phyloP scores from a whole-genome alignment of 2,888 invertebrate genomes.

The Apomyelois bistriatella region DNA sequence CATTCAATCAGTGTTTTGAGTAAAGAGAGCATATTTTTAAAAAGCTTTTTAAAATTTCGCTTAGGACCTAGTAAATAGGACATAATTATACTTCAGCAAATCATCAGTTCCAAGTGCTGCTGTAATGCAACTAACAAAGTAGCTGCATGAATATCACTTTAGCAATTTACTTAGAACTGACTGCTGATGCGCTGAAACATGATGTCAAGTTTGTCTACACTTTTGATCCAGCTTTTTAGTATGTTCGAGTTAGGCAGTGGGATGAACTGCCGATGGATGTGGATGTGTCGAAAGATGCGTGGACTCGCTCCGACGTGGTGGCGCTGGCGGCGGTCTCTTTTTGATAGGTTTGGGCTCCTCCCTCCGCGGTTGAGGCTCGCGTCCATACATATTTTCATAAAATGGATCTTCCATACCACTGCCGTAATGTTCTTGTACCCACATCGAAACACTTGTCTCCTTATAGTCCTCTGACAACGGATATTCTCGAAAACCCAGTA shows the following conservation, averaged over 20 bases:
- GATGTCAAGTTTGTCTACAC: neutral
- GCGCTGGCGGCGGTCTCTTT: slow-evolving; percentile 91
- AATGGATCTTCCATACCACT: slow-evolving; percentile 78
- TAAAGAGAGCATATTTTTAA: slow-evolving; percentile 9
- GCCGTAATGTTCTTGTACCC: slow-evolving; percentile 94
- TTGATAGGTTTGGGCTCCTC: slow-evolving; percentile 58
- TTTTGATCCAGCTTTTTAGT: neutral
- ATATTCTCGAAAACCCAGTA: slow-evolving; percentile 92
- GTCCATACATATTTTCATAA: slow-evolving; percentile 85
- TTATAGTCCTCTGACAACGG: slow-evolving; percentile 86
- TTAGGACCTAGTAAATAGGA: neutral
- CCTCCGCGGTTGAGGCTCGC: slow-evolving; percentile 46
- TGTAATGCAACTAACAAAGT: neutral
- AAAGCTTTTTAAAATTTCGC: neutral
- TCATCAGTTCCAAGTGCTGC: neutral
- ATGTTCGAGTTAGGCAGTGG: slow-evolving; percentile 42
- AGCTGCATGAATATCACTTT: neutral
- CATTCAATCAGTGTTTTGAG: neutral
- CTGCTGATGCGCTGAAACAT: too few species aligned
- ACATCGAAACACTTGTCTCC: slow-evolving; percentile 92
- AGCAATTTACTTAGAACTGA: neutral
- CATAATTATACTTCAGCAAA: slow-evolving; percentile 11
- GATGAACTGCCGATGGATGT: slow-evolving; percentile 42
- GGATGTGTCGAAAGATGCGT: slow-evolving; percentile 49
- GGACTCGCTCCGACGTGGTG: slow-evolving; percentile 92